Evolutionary conservation across 2,113 vertebrate species (phyloP).

Genomic region (Bubo bubo): DNA sequence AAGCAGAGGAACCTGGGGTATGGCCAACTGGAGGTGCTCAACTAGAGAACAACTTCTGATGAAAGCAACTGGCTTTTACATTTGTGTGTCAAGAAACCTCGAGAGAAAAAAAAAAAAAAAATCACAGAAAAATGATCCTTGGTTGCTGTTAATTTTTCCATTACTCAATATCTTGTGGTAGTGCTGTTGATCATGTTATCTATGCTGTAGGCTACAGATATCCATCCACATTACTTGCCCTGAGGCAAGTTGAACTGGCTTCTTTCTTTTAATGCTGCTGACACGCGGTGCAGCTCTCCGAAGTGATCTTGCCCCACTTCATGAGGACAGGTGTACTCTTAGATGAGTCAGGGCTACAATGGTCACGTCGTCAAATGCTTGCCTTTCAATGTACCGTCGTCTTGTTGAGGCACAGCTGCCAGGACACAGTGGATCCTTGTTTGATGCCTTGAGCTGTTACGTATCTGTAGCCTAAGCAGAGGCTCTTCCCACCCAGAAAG

Average conservation of each 20-base stretch:
- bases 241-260: background rate
- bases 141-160: background rate
- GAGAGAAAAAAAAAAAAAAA: background rate
- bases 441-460: background rate
- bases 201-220: background rate
- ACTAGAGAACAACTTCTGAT: background rate
- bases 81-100: background rate
- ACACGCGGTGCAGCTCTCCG: rapidly evolving
- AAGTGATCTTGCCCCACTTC: background rate
- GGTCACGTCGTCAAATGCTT: background rate
- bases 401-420: background rate
- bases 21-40: background rate
- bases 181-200: background rate
- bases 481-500: background rate
- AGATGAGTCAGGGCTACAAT: background rate
- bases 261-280: background rate
- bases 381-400: rapidly evolving
- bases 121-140: background rate
- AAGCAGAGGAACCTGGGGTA: background rate
- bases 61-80: background rate
- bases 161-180: background rate
- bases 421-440: background rate
- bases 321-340: background rate
- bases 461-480: background rate
- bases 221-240: background rate